Base-by-base conservation (phyloP, 64 coral and sea anemone genomes). In the Stichodactyla mertensii region DNA sequence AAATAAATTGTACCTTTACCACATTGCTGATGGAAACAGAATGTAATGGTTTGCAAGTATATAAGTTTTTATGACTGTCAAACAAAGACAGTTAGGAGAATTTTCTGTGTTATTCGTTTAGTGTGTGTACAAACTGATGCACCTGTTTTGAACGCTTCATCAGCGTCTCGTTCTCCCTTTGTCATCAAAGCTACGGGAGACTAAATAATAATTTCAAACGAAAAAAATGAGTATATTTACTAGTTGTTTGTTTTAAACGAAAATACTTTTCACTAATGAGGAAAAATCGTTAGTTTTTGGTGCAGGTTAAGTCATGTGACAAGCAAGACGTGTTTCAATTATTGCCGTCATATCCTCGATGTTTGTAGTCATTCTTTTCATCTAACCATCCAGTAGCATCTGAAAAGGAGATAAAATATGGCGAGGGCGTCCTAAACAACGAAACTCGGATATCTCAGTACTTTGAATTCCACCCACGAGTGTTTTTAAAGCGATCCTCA, bases 391-490 rank as follows among this genome's bases (percentile, higher is more conserved):
- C 36, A 45, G 36, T 45, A 45, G 36, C 3, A 45, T 45, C 36
- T 45, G 36, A 45, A 45, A 45, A 31, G 27, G 9, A 74, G 24
- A 74, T 74, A 74, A 74, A 74, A 74, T 74, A 74, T 74, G 69
- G 69, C 69, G 69, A 74, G 69, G 69, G 69, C 69, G 69, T 27
- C 69, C 69, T 28, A 74, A 74, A 74, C 69, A 74, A 31, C 69
- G 69, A 74, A 74, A 74, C n/a, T 23, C 27, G 69, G 69, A 11
- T 27, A 31, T 74, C n/a, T n/a, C 62, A 9, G 20, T 18, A n/a
- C 62, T n/a, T 74, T 10, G 1, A 27, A 12, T 74, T 10, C 69
- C 69, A 11, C 69, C 69, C 69, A 74, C 69, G 69, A 74, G n/a
- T 22, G 56, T 69, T 69, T 69, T 9, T n/a, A 22, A 23, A 31